Evolutionary conservation across 2,888 invertebrate species (phyloP), one percentile per base, ranked within the genome.

Genomic region (Sinotaia quadrata): DNA sequence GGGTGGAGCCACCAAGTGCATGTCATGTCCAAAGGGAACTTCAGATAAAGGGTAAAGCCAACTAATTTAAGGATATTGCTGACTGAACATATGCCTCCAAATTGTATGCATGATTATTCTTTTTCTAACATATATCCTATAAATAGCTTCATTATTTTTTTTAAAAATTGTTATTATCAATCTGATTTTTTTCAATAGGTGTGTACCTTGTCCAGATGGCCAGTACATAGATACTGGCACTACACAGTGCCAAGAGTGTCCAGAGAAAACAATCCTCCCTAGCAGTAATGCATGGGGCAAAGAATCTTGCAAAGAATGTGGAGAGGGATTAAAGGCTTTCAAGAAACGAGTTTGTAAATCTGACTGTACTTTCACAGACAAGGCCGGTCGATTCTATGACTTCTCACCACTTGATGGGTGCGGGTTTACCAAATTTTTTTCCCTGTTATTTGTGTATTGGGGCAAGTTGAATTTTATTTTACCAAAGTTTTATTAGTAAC

Each of bases 1-100:
- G 51, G 91, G 91, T n/a, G 91, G 91, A 0, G 89, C 89, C n/a
- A 85, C 87, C 3, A 80, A 81, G 5, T 91, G 91, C 77, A 83
- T 89, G 71, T 65, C 82, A 12, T 91, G 91, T 81, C 89, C 88
- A 0, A 85, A 89, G 73, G 90, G 87, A 18, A 79, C 81, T 68
- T 75, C 81, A 37, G 74, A 81, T 18, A 80, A 86, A 36, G 86
- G 86, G 87, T 87, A n/a, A n/a, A n/a, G n/a, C n/a, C n/a, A n/a
- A n/a, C n/a, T n/a, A n/a, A n/a, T n/a, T n/a, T n/a, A n/a, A n/a
- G n/a, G n/a, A n/a, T n/a, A n/a, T n/a, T n/a, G n/a, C n/a, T n/a
- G n/a, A n/a, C n/a, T n/a, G n/a, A n/a, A n/a, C n/a, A n/a, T n/a
- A n/a, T n/a, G n/a, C n/a, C n/a, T n/a, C n/a, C n/a, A n/a, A n/a